A percentile compares a stretch with the other conserved stretches of the same genome.
Evolutionary conservation across 2,797 vertebrate genomes (phyloP).

Genomic region (Hephaestus fuliginosus): DNA sequence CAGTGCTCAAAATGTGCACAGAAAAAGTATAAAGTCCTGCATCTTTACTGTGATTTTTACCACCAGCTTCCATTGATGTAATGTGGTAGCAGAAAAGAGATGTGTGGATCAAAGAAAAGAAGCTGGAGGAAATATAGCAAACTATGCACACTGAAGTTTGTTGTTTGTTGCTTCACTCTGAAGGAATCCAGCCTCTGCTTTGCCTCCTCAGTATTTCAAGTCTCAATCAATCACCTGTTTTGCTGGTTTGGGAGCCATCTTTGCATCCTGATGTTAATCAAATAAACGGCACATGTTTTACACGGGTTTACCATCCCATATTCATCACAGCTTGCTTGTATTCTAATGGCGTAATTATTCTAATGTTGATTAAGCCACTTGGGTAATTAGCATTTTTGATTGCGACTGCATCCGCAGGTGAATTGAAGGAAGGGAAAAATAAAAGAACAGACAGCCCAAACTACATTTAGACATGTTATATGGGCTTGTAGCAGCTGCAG

Average conservation of each 20-base stretch:
- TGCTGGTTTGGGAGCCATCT: conserved; percentile 65
- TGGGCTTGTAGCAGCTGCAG: not conserved
- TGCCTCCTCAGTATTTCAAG: not conserved
- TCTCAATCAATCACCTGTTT: conserved; percentile 72
- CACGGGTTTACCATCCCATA: conserved; percentile 75
- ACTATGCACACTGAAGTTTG: not conserved
- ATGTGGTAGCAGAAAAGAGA: not conserved
- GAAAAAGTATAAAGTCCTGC: too few relatives aligned
- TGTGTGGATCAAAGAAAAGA: not conserved
- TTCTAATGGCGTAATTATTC: conserved; percentile 81
- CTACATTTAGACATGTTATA: conserved; percentile 26
- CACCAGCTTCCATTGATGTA: too few relatives aligned
- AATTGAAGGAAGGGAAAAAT: conserved; percentile 55
- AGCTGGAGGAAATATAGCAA: not conserved
- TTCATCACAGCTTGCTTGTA: conserved; percentile 74
- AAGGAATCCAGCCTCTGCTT: conserved; percentile 29
- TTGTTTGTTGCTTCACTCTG: conserved; percentile 12
- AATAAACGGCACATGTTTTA: conserved; percentile 79
- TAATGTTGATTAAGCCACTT: conserved; percentile 82
- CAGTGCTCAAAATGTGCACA: not conserved
- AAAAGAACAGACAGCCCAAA: conserved; percentile 43
- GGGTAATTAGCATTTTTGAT: conserved; percentile 85
- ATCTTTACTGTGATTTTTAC: not conserved
- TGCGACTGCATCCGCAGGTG: conserved; percentile 76
- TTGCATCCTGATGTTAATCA: conserved; percentile 74